phyloP scores from a whole-genome alignment of 2,888 invertebrate genomes.

The Lottia scabra region DNA sequence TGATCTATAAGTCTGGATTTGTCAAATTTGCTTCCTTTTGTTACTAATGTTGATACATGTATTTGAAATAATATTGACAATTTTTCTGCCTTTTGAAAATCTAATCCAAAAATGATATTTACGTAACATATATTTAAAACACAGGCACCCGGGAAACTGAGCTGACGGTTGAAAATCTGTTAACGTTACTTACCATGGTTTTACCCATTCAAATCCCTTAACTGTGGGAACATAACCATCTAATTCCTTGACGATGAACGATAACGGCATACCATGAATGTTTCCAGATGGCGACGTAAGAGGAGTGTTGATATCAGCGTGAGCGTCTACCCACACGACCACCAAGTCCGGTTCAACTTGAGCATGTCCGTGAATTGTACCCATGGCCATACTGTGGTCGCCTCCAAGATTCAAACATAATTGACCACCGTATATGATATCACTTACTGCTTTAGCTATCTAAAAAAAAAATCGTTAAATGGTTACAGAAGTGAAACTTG shows the following conservation, averaged over 20 bases:
- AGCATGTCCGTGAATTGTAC: slow-evolving; percentile 69
- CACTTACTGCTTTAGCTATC: slow-evolving; percentile 53
- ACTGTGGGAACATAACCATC: slow-evolving; percentile 79
- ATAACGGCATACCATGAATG: slow-evolving; percentile 83
- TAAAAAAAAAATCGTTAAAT: slow-evolving; percentile 20
- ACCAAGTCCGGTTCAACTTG: slow-evolving; percentile 76
- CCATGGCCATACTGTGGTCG: slow-evolving; percentile 90
- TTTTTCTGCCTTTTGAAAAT: too few species aligned
- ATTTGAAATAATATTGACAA: too few species aligned
- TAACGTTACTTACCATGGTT: slow-evolving; percentile 76
- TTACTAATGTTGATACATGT: too few species aligned
- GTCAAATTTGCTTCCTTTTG: too few species aligned
- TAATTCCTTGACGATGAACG: slow-evolving; percentile 81
- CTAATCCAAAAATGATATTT: too few species aligned
- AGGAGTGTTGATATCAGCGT: slow-evolving; percentile 92
- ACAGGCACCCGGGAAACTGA: too few species aligned
- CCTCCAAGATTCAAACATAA: slow-evolving; percentile 82
- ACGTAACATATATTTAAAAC: too few species aligned
- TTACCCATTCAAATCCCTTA: slow-evolving; percentile 84
- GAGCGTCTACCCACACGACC: slow-evolving; percentile 91
- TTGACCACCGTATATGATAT: slow-evolving; percentile 42
- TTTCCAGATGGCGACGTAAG: slow-evolving; percentile 85
- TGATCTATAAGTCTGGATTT: too few species aligned
- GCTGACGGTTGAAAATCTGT: not conserved
- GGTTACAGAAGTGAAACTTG: too few species aligned